Conservation (phyloP, 2,113 vertebrate genomes). For the Glareola pratincola region DNA sequence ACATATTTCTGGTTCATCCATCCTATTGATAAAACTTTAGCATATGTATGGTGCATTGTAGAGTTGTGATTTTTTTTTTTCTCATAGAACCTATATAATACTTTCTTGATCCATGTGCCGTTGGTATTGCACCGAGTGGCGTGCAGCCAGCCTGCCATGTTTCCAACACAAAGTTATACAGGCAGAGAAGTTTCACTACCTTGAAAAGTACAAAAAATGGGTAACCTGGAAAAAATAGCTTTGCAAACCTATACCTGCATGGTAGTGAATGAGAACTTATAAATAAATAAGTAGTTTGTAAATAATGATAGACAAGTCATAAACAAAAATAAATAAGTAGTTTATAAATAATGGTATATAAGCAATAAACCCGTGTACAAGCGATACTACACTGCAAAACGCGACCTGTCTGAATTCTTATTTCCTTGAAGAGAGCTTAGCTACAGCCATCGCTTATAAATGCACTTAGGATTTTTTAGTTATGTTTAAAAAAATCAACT, state of each 20-base stretch:
- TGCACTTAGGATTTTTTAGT: not conserved
- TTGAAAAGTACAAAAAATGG: not conserved
- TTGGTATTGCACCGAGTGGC: not conserved
- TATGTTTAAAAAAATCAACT: not conserved
- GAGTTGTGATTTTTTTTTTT: not conserved
- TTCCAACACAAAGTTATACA: not conserved
- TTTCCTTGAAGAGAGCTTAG: not conserved
- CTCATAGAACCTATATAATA: not conserved
- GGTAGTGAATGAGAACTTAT: not conserved
- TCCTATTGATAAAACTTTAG: not conserved
- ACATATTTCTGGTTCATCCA: not conserved
- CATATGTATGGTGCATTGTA: not conserved
- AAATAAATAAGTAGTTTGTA: not conserved
- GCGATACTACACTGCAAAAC: not conserved
- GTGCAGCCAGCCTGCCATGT: not conserved
- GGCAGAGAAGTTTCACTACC: not conserved
- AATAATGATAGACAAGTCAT: not conserved
- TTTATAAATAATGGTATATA: not conserved
- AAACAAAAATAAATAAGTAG: not conserved
- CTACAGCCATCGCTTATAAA: not conserved
- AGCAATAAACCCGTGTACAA: not conserved
- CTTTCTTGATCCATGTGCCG: not conserved
- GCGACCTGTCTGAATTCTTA: not conserved
- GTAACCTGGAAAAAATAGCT: not conserved
- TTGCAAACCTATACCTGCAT: not conserved